Conservation (phyloP, 2,113 vertebrate species). For the Gila orcuttii region DNA sequence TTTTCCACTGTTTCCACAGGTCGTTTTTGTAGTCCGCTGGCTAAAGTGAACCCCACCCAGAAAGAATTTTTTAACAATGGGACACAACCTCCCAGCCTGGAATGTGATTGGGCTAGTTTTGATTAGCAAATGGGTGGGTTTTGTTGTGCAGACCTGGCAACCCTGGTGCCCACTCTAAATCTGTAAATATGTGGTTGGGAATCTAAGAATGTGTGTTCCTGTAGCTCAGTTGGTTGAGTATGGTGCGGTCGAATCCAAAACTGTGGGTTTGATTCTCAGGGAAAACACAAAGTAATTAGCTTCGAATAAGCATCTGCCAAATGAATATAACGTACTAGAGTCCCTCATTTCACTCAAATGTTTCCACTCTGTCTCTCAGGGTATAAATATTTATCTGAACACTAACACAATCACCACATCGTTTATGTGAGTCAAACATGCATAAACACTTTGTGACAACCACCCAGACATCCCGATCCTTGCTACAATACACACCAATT, state of each 20-base stretch:
- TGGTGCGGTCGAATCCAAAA: neutral
- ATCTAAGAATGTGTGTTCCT: neutral
- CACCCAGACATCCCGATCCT: neutral
- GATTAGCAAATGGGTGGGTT: no score
- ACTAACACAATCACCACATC: neutral
- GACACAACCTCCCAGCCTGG: no score
- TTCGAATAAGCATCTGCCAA: neutral
- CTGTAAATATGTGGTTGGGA: neutral
- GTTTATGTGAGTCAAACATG: constrained; percentile 3
- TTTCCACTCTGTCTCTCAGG: neutral
- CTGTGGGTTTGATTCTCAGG: neutral
- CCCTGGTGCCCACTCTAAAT: neutral
- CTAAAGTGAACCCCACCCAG: no score
- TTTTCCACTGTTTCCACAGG: no score
- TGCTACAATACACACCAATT: neutral
- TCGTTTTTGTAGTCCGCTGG: no score
- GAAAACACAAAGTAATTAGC: neutral
- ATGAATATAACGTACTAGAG: neutral
- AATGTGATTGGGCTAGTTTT: no score
- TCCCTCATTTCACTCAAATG: neutral
- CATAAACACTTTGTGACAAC: constrained; percentile 15
- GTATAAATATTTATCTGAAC: constrained; percentile 44
- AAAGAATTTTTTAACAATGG: no score
- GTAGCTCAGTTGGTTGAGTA: neutral
- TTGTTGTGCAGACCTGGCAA: no score